Evolutionary conservation across 1,140 invertebrate genomes (phyloP).

Genomic region (Danaus melanippus): DNA sequence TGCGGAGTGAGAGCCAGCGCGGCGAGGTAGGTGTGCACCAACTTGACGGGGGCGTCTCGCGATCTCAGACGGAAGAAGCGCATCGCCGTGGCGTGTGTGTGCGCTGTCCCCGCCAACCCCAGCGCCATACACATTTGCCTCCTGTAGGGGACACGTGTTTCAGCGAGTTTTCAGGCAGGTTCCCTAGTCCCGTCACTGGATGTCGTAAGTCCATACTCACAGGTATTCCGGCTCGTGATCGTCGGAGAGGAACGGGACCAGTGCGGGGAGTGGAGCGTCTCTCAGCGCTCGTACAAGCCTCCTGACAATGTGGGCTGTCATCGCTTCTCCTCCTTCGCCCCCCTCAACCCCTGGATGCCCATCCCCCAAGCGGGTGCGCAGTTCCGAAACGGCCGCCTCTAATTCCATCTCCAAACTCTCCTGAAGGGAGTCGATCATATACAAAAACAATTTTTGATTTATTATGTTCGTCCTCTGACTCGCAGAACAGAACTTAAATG

Average conservation of each 20-base stretch:
- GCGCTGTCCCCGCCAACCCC: conserved; percentile 20
- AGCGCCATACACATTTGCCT: conserved; percentile 19
- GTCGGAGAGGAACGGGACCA: conserved; percentile 15
- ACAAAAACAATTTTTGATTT: too few species aligned
- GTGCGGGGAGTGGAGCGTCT: conserved; percentile 4
- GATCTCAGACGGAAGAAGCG: conserved; percentile 24
- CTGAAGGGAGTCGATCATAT: background rate
- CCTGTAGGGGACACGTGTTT: background rate
- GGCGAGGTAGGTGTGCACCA: conserved; percentile 18
- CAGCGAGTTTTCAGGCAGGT: background rate
- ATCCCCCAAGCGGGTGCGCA: background rate
- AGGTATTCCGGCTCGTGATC: conserved; percentile 9
- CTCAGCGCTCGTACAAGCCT: conserved; percentile 18
- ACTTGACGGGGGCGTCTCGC: conserved; percentile 17
- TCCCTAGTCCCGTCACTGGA: background rate
- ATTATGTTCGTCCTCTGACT: too few species aligned
- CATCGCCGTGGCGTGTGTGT: conserved; percentile 79
- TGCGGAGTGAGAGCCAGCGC: conserved; percentile 22
- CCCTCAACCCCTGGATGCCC: background rate
- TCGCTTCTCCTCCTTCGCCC: too few species aligned
- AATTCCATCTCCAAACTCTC: background rate
- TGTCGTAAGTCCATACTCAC: conserved; percentile 6
- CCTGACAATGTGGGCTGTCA: conserved; percentile 4
- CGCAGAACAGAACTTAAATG: too few species aligned
- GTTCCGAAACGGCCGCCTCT: conserved; percentile 9